A percentile compares a stretch with the other conserved stretches of the same genome.
These are phyloP conservation scores for Columba livia DNA, from an alignment of 2,113 vertebrate genomes.

Conservation along the genomic window DNA sequence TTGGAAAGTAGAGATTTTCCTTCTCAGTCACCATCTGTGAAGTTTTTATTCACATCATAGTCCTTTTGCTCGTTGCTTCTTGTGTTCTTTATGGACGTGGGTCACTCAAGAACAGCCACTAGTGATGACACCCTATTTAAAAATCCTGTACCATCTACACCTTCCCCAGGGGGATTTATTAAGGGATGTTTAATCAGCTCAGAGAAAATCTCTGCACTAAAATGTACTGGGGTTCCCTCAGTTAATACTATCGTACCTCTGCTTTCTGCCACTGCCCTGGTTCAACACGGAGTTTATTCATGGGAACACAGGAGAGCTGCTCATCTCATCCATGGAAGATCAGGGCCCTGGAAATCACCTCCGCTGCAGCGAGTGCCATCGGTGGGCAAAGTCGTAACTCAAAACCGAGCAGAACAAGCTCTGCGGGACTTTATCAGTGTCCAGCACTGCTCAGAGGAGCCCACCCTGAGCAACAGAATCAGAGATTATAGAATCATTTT, in stretches of 20 bases:
- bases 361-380: background rate
- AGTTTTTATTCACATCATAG: background rate
- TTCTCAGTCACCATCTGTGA: background rate
- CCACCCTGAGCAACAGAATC: background rate
- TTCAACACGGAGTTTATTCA: too few species aligned
- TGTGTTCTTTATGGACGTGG: background rate
- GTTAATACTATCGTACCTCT: too few species aligned
- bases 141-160: background rate
- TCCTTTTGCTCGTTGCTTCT: background rate
- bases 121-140: background rate
- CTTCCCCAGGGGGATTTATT: slow-evolving; percentile 35
- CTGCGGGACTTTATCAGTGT: background rate
- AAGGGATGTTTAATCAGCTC: slow-evolving; percentile 32
- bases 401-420: background rate
- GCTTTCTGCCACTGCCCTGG: too few species aligned
- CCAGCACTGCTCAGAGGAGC: background rate
- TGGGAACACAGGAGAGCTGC: too few species aligned
- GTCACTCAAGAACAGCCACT: background rate
- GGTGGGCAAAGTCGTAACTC: background rate
- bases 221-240: background rate
- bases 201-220: background rate
- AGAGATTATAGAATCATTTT: too few species aligned
- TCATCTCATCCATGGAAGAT: background rate
- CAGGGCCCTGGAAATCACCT: background rate
- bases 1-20: background rate